A percentile compares a stretch with the other conserved stretches of the same genome.
These are phyloP conservation scores for Drosophila setifemur DNA, from an alignment of 1,140 invertebrate genomes.

Conservation along the genomic window DNA sequence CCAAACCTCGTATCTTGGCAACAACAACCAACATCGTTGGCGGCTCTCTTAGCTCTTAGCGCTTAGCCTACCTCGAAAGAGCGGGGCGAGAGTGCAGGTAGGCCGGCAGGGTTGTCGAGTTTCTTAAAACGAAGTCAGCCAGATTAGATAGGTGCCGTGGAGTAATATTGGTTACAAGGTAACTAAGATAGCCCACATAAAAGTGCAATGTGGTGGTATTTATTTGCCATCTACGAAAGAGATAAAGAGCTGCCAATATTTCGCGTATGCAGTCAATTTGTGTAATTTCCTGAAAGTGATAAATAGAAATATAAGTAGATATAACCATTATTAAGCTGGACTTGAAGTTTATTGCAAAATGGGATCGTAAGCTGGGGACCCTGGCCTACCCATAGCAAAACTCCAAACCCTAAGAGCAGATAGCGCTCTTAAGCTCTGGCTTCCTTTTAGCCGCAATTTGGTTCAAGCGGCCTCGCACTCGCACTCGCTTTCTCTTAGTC, in stretches of 20 bases:
- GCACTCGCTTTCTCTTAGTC: slow-evolving; percentile 38
- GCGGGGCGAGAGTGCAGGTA: neutral
- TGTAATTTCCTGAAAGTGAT: too few relatives aligned
- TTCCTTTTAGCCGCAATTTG: slow-evolving; percentile 14
- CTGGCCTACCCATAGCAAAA: neutral
- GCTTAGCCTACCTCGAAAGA: slow-evolving; percentile 10
- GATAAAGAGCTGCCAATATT: too few relatives aligned
- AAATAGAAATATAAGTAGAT: too few relatives aligned
- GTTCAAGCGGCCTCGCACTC: neutral
- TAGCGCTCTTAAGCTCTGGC: slow-evolving; percentile 4
- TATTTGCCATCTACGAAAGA: neutral
- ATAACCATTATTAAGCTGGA: too few relatives aligned
- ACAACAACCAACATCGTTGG: slow-evolving; percentile 49
- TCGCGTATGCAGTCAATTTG: too few relatives aligned
- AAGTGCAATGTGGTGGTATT: slow-evolving; percentile 9
- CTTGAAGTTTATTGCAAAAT: too few relatives aligned
- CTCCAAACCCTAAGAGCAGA: slow-evolving; percentile 7
- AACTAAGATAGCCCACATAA: slow-evolving; percentile 3
- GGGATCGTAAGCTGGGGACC: slow-evolving; percentile 19
- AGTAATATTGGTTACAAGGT: slow-evolving; percentile 24
- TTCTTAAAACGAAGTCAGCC: neutral
- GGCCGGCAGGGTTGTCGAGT: slow-evolving; percentile 35
- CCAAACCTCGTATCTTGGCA: slow-evolving; percentile 70
- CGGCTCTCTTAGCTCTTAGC: slow-evolving; percentile 16
- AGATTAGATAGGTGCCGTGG: neutral